Evolutionary conservation across 2,888 invertebrate species (phyloP).

Genomic region (Polymixis flavicincta): DNA sequence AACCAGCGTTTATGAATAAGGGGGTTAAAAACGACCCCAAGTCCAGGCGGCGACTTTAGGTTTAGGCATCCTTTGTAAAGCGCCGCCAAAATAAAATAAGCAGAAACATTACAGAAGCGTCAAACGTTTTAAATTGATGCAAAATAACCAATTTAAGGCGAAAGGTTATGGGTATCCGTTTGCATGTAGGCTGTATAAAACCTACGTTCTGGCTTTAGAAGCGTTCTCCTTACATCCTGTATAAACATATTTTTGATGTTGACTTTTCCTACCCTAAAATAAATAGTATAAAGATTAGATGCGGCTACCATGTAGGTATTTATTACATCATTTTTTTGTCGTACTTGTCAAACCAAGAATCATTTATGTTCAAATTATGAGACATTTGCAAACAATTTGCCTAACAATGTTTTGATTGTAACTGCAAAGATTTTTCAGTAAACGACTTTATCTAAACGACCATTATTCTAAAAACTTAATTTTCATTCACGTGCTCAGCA

Average conservation of each 20-base stretch:
- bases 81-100: too few species aligned
- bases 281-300: slow-evolving; percentile 20
- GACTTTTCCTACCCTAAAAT: background rate
- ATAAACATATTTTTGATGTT: background rate
- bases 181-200: too few species aligned
- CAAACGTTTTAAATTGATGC: too few species aligned
- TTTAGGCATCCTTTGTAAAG: too few species aligned
- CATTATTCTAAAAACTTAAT: background rate
- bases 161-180: too few species aligned
- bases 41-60: too few species aligned
- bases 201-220: too few species aligned
- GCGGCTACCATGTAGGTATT: background rate
- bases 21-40: too few species aligned
- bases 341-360: background rate
- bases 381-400: background rate
- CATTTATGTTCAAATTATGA: background rate
- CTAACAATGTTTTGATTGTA: background rate
- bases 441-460: background rate
- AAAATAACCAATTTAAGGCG: too few species aligned
- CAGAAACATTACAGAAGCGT: too few species aligned
- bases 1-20: too few species aligned
- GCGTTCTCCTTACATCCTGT: too few species aligned
- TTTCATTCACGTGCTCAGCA: background rate
- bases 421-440: background rate
- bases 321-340: background rate